phyloP scores from a whole-genome alignment of 2,113 vertebrate species.

The human (Homo sapiens) region GRCh38 chr11:85092001-85092500 shows the following conservation, averaged over 20 bases:
- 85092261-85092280: neutral
- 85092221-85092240: neutral
- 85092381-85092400: neutral
- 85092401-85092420: neutral
- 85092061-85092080: neutral
- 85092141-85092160: neutral
- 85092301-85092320: neutral
- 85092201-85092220: neutral
- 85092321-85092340: neutral
- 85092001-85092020: neutral
- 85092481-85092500: neutral
- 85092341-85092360: neutral
- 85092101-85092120: neutral
- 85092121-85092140: neutral
- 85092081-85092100: neutral
- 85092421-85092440: neutral
- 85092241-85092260: neutral
- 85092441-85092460: neutral
- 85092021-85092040: neutral
- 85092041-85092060: neutral
- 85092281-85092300: neutral
- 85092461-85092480: neutral
- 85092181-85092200: neutral
- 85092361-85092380: neutral
- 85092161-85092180: neutral